Conservation (phyloP, 2,113 vertebrate species). For the Synodontis membranacea region DNA sequence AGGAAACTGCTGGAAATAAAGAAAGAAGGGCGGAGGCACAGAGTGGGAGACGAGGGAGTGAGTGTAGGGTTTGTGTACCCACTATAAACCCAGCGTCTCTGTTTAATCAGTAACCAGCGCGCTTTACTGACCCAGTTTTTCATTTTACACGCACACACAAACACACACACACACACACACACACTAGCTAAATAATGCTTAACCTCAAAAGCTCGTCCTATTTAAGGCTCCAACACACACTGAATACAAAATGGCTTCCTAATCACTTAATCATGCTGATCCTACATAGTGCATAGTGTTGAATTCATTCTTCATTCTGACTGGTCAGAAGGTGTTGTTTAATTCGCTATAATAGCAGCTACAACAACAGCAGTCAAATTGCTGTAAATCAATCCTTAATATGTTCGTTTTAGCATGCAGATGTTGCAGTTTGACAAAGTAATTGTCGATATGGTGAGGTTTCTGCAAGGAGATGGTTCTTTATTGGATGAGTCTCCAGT, state of each 20-base stretch:
- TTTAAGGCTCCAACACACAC: background rate
- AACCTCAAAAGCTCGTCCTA: background rate
- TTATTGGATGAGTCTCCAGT: no score
- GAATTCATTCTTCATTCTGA: background rate
- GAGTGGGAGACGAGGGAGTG: background rate
- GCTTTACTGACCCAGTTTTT: constrained; percentile 17
- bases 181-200: background rate
- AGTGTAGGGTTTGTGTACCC: background rate
- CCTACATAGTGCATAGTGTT: background rate
- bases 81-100: background rate
- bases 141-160: background rate
- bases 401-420: no score
- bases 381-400: background rate
- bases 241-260: background rate
- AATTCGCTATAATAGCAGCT: background rate
- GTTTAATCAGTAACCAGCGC: constrained; percentile 12
- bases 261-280: background rate
- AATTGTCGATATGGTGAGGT: background rate
- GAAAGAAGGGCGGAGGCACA: background rate
- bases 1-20: constrained; percentile 27
- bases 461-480: background rate
- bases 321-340: background rate
- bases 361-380: background rate
- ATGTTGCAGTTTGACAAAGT: background rate
- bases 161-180: constrained; percentile 17